Conservation (phyloP, 2,797 vertebrate genomes). For the Cyprinodon diabolis region DNA sequence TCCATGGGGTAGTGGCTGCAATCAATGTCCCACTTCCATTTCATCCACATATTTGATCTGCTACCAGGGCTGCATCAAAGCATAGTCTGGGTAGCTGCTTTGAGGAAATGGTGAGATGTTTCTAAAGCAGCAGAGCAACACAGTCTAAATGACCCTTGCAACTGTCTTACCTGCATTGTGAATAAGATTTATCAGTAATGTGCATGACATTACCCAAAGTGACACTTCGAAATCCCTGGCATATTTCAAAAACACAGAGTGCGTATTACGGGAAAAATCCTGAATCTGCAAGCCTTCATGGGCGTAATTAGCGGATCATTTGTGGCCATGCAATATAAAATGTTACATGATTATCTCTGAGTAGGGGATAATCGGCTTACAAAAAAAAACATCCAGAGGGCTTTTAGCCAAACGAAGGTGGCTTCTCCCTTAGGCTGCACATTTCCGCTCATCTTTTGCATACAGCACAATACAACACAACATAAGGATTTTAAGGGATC, state of each 20-base stretch:
- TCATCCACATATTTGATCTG: neutral
- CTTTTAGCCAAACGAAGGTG: conserved; percentile 47
- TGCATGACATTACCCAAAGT: conserved; percentile 41
- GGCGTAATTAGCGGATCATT: conserved; percentile 53
- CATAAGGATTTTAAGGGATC: conserved; percentile 3
- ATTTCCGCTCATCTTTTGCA: conserved; percentile 31
- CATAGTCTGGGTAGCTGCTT: conserved; percentile 33
- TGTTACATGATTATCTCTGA: conserved; percentile 49
- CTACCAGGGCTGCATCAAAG: neutral
- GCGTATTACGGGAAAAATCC: conserved; percentile 48
- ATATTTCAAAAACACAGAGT: conserved; percentile 20
- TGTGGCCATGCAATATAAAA: conserved; percentile 46
- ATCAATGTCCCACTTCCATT: conserved; percentile 21
- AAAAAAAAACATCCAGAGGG: conserved; percentile 17
- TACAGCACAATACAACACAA: conserved; percentile 18
- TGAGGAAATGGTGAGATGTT: conserved; percentile 42
- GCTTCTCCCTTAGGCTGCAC: conserved; percentile 11
- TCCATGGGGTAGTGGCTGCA: neutral
- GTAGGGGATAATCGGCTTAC: conserved; percentile 57
- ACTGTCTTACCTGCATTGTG: conserved; percentile 38
- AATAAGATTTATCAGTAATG: conserved; percentile 41
- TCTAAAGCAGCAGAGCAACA: conserved; percentile 21
- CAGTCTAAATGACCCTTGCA: conserved; percentile 29
- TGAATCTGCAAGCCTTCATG: conserved; percentile 54
- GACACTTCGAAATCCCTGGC: conserved; percentile 31